Evolutionary conservation across 2,797 vertebrate genomes (phyloP).

Genomic region (Anguilla pacifica): DNA sequence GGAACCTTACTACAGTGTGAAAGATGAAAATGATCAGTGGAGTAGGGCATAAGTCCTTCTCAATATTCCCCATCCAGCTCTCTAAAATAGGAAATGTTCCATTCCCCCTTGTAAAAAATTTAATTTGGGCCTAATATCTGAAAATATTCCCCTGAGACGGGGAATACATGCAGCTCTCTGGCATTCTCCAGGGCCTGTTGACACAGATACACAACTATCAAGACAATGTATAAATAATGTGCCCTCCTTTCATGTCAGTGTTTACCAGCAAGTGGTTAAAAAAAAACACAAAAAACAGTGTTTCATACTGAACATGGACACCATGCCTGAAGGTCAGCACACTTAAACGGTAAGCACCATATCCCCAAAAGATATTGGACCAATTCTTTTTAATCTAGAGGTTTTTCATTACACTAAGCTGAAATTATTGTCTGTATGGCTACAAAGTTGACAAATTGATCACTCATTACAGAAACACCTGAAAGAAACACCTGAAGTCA

Average conservation of each 20-base stretch:
- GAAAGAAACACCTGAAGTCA: too few species aligned
- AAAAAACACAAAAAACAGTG: not conserved
- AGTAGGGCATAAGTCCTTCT: not conserved
- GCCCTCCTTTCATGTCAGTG: not conserved
- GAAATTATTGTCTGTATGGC: too few species aligned
- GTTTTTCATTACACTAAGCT: too few species aligned
- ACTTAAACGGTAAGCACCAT: not conserved
- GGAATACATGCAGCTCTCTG: not conserved
- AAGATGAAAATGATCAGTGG: not conserved
- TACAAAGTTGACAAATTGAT: too few species aligned
- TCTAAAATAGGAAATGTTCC: not conserved
- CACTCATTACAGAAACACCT: too few species aligned
- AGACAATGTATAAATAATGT: not conserved
- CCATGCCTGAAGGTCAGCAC: not conserved
- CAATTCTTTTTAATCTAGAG: too few species aligned
- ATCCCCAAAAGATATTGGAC: too few species aligned
- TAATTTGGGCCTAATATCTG: not conserved
- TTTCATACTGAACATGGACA: not conserved
- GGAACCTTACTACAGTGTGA: not conserved
- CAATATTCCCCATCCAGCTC: not conserved
- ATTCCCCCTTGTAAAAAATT: not conserved
- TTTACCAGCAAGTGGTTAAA: not conserved
- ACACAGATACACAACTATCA: not conserved
- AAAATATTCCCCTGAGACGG: not conserved
- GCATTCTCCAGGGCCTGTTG: not conserved